These are phyloP conservation scores for Spinus pinus DNA, from an alignment of 2,797 vertebrate genomes.

Conservation along the genomic window DNA sequence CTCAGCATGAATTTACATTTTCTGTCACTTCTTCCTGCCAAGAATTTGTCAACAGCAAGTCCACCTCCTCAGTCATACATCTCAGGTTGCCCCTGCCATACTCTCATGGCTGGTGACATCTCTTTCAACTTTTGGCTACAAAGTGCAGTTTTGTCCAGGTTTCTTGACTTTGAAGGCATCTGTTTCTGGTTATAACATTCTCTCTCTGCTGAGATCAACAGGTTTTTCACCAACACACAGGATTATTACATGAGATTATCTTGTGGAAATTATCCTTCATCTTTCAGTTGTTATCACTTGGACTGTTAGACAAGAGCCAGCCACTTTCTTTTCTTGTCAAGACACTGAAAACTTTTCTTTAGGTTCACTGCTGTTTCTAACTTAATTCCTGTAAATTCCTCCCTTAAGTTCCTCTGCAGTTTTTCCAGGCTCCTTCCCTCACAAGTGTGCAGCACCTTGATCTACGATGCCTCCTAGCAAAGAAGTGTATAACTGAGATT, in stretches of 20 bases:
- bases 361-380: background rate
- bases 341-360: background rate
- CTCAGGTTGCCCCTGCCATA: background rate
- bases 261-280: background rate
- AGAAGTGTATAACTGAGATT: background rate
- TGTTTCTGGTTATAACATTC: background rate
- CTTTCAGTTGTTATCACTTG: background rate
- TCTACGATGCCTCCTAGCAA: conserved; percentile 8
- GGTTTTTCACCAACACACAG: background rate
- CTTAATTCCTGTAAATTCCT: background rate
- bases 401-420: background rate
- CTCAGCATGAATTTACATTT: background rate
- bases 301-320: background rate
- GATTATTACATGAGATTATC: background rate
- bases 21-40: background rate
- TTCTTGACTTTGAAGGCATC: background rate
- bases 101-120: background rate
- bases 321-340: background rate
- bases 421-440: background rate
- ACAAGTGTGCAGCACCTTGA: background rate
- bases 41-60: background rate
- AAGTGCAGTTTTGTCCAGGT: background rate
- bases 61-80: background rate
- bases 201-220: background rate
- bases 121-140: background rate